Evolutionary conservation across 2,888 invertebrate genomes (phyloP), one percentile per base, ranked within the genome.

Genomic region (Piscicola geometra): DNA sequence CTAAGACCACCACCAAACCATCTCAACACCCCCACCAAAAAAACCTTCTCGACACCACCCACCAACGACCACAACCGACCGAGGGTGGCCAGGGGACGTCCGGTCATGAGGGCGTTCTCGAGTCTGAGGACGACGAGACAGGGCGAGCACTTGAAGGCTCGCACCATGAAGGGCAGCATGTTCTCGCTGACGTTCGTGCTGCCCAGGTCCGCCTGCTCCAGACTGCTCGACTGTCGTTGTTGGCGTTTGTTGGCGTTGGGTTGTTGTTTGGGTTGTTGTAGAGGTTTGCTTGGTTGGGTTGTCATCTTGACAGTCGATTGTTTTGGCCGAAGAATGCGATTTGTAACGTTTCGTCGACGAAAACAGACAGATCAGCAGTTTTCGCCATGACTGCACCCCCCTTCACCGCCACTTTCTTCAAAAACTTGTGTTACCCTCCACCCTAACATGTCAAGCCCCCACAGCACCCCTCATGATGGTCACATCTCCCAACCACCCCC

Each of bases 111-210:
- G 78, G 91, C 91, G 80, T 90, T 90, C 85, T 93, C 93, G 82
- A 94, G 86, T 82, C 91, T 91, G 52, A 94, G 88, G 71, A 90
- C 89, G 66, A 90, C 89, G 78, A 94, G 87, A 77, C 90, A 88
- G 78, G 92, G 90, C 32, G 90, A 88, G 83, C 90, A 87, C 67
- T 90, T 88, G 67, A 94, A 86, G 21, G 93, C 90, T 69, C 90
- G 88, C 67, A 91, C 91, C 72, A 93, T 83, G 77, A 90, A 89
- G 12, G 91, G 90, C 85, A 92, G 89, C 82, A 89, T 89, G 69
- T 89, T 88, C 80, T 91, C 90, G 80, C 89, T 90, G 60, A 92
- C 82, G 15, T 88, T 87, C 50, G 90, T 89, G 82, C 89, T 89
- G 71, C 88, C 86, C 21, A 89, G 88, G 83, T 92, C 91, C 78